Conservation (phyloP, 2,888 invertebrate genomes). For the Phytoseiulus persimilis region DNA sequence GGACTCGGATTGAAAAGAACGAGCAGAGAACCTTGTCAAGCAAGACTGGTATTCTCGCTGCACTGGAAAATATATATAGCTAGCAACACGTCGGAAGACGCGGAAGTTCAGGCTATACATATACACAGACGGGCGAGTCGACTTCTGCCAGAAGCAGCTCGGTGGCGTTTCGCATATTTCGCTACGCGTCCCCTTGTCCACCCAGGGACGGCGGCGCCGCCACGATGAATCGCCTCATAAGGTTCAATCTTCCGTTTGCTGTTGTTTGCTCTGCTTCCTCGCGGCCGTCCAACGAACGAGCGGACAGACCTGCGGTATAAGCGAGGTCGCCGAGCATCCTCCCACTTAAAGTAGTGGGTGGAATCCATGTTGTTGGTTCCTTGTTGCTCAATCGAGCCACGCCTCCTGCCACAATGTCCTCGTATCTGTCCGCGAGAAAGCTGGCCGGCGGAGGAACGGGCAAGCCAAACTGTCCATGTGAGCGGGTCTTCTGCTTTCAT, state of each 20-base stretch:
- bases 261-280: neutral
- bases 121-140: no score
- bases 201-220: no score
- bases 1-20: neutral
- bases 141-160: no score
- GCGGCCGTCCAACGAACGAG: neutral
- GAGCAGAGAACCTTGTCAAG: neutral
- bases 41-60: neutral
- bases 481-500: neutral
- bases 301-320: neutral
- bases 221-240: neutral
- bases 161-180: neutral
- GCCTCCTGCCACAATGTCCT: neutral
- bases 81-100: no score
- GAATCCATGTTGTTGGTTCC: neutral
- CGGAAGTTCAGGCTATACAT: no score
- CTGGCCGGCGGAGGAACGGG: neutral
- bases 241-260: neutral
- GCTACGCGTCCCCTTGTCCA: no score
- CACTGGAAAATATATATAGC: neutral
- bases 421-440: neutral
- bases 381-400: constrained; percentile 5
- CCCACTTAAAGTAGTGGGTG: neutral
- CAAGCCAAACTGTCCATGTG: neutral
- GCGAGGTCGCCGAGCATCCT: neutral